Percentiles rank a stretch among this genome's conserved stretches.
Evolutionary conservation across 2,113 vertebrate genomes (phyloP).

Genomic region (Neogale vison): DNA sequence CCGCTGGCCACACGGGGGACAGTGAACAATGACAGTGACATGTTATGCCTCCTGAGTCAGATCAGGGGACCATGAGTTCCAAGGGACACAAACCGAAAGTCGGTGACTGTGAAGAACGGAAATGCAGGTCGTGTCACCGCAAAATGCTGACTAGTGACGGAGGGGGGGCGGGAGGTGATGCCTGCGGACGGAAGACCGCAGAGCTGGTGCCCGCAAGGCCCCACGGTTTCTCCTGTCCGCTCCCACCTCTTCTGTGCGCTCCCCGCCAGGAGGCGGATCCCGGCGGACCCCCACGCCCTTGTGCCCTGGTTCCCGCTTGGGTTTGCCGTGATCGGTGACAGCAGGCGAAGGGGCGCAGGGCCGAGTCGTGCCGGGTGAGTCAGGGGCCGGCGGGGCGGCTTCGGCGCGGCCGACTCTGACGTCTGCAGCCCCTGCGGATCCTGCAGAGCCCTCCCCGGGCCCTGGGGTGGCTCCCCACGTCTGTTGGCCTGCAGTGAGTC

Average conservation of each 20-base stretch:
- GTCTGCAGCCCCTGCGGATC: not conserved
- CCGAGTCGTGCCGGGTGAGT: not conserved
- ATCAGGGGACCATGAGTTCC: not conserved
- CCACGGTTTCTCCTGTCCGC: too few relatives aligned
- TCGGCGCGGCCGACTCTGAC: too few relatives aligned
- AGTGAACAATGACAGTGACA: not conserved
- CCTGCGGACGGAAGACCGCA: not conserved
- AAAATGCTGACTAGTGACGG: not conserved
- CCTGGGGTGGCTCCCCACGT: not conserved
- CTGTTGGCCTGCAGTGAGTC: not conserved
- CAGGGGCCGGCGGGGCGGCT: too few relatives aligned
- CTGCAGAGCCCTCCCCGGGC: not conserved
- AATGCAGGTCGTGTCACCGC: not conserved
- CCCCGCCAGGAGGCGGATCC: not conserved
- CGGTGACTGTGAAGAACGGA: not conserved
- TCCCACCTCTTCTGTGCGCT: not conserved
- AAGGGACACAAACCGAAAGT: not conserved
- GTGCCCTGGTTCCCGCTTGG: not conserved
- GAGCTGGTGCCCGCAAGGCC: not conserved
- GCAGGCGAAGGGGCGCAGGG: not conserved
- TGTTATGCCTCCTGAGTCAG: not conserved
- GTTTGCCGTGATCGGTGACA: not conserved
- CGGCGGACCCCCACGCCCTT: not conserved
- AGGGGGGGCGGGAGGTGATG: not conserved
- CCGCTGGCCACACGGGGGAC: not conserved